Conservation (phyloP, 2,113 vertebrate genomes). For the Chloropsis hardwickii region DNA sequence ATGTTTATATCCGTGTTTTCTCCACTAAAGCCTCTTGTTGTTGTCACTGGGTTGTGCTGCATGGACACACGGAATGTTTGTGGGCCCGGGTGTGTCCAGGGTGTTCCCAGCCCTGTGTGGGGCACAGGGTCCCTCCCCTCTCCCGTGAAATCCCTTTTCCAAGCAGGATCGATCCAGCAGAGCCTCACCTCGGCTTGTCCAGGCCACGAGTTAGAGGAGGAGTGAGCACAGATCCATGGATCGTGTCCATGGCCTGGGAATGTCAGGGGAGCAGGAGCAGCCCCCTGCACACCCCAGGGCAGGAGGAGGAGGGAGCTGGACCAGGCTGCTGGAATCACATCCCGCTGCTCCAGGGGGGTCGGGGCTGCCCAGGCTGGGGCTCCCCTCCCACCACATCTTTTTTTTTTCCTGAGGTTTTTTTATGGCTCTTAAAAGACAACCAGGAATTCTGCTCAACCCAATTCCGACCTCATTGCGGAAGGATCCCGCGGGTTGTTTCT, state of each 20-base stretch:
- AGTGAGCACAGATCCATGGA: not conserved
- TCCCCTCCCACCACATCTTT: not conserved
- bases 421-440: not conserved
- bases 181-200: not conserved
- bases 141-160: fast-evolving
- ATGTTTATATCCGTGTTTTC: fast-evolving
- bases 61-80: not conserved
- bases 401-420: not conserved
- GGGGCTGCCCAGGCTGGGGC: not conserved
- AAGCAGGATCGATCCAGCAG: not conserved
- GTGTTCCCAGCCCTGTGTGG: not conserved
- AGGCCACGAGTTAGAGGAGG: fast-evolving
- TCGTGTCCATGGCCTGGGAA: fast-evolving
- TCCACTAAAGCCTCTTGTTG: fast-evolving
- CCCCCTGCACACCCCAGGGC: not conserved
- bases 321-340: not conserved
- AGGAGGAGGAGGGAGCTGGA: not conserved
- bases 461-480: not conserved
- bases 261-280: fast-evolving
- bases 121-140: not conserved
- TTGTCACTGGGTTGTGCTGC: not conserved
- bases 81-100: not conserved
- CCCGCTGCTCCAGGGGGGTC: not conserved
- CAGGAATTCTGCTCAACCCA: not conserved
- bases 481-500: not conserved